These are phyloP conservation scores for Rhynchonycteris naso DNA, from an alignment of 2,797 vertebrate species.

Conservation along the genomic window DNA sequence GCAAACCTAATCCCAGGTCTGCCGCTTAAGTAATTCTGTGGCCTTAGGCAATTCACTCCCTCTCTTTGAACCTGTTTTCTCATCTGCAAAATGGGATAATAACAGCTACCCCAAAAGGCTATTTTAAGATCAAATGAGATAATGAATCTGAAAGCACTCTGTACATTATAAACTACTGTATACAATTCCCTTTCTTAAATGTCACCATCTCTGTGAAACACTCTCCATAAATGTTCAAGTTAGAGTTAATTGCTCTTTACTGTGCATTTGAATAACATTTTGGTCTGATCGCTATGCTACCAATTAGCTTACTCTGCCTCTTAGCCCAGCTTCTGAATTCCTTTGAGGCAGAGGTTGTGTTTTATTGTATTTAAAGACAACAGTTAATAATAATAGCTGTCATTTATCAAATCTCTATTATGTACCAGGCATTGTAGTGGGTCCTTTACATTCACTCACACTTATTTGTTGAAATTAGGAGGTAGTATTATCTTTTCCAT, in stretches of 20 bases:
- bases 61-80: conserved; percentile 53
- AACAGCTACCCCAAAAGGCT: conserved; percentile 61
- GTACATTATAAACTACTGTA: conserved; percentile 42
- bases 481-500: not conserved
- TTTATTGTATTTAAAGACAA: conserved; percentile 52
- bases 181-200: conserved; percentile 47
- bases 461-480: conserved; percentile 42
- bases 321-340: conserved; percentile 50
- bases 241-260: conserved; percentile 32
- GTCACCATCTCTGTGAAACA: conserved; percentile 33
- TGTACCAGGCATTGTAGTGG: not conserved
- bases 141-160: conserved; percentile 57
- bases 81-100: conserved; percentile 69
- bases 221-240: conserved; percentile 37
- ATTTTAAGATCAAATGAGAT: conserved; percentile 69
- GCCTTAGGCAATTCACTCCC: conserved; percentile 15
- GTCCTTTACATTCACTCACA: conserved; percentile 12
- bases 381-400: not conserved
- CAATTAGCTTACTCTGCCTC: conserved; percentile 35
- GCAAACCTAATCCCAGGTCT: not conserved
- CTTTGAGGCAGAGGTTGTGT: conserved; percentile 36
- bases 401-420: conserved; percentile 40
- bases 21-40: conserved; percentile 35
- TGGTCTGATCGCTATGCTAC: conserved; percentile 8
- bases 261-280: conserved; percentile 20